Percentiles rank a stretch among this genome's conserved stretches.
These are phyloP conservation scores for Pseudolaguvia tuberculata DNA, from an alignment of 2,113 vertebrate genomes.

Conservation along the genomic window DNA sequence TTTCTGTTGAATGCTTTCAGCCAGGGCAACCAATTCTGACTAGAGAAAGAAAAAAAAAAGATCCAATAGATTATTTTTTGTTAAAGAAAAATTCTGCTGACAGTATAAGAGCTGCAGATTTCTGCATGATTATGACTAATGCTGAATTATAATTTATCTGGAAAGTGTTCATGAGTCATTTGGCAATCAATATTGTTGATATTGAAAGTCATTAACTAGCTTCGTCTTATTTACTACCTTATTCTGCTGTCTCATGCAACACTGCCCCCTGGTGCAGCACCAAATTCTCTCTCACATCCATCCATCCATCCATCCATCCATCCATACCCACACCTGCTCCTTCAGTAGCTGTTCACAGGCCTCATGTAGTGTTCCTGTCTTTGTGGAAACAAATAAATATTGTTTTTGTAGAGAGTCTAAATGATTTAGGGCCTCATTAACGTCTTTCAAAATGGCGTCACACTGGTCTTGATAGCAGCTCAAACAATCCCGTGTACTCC, in stretches of 20 bases:
- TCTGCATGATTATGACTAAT: too few relatives aligned
- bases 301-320: too few relatives aligned
- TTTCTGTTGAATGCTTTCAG: conserved; percentile 96
- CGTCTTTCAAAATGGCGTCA: conserved; percentile 86
- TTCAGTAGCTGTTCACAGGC: conserved; percentile 95
- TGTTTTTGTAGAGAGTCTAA: conserved; percentile 92
- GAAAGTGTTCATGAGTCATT: too few relatives aligned
- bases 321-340: conserved; percentile 94
- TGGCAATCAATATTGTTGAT: not conserved
- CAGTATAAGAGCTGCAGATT: too few relatives aligned
- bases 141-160: too few relatives aligned
- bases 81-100: too few relatives aligned
- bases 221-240: not conserved
- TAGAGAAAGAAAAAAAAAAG: conserved; percentile 55
- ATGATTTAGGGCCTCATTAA: conserved; percentile 84
- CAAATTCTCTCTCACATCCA: too few relatives aligned
- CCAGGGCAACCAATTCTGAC: conserved; percentile 90
- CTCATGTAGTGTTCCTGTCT: conserved; percentile 90
- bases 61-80: too few relatives aligned
- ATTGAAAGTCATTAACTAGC: too few relatives aligned
- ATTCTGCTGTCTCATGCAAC: not conserved
- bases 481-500: conserved; percentile 86
- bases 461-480: conserved; percentile 94
- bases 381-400: conserved; percentile 95
- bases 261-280: not conserved